A percentile compares a stretch with the other conserved stretches of the same genome.
These are phyloP conservation scores for Aptenodytes patagonicus DNA, from an alignment of 2,113 vertebrate species.

Conservation along the genomic window DNA sequence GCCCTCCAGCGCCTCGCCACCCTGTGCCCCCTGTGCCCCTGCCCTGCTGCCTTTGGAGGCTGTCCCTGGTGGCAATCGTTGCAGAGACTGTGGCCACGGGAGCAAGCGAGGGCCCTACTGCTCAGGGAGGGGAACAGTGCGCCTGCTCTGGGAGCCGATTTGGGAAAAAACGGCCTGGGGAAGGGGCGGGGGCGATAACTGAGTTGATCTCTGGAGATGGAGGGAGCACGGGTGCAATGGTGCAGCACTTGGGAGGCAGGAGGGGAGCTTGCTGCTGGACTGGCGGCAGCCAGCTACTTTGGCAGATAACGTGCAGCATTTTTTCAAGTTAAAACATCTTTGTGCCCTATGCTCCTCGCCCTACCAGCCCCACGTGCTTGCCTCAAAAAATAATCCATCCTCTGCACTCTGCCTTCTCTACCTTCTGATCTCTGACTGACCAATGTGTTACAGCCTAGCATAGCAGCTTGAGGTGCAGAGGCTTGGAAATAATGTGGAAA, in stretches of 20 bases:
- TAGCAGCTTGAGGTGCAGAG: background rate
- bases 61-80: no score
- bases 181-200: accelerated
- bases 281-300: background rate
- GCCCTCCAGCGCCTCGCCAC: accelerated
- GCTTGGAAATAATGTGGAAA: background rate
- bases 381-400: background rate
- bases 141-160: background rate
- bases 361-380: background rate
- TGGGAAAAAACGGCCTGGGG: background rate
- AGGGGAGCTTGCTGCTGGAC: background rate
- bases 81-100: accelerated
- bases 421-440: background rate
- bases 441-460: background rate
- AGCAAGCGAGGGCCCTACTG: accelerated
- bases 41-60: background rate
- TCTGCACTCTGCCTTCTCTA: background rate
- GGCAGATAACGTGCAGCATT: accelerated
- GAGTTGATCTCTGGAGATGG: background rate
- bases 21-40: no score
- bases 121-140: accelerated
- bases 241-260: background rate
- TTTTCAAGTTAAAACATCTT: background rate
- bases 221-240: no score
- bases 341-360: background rate